phyloP scores from a whole-genome alignment of 2,113 vertebrate species.

The Proteles cristata region DNA sequence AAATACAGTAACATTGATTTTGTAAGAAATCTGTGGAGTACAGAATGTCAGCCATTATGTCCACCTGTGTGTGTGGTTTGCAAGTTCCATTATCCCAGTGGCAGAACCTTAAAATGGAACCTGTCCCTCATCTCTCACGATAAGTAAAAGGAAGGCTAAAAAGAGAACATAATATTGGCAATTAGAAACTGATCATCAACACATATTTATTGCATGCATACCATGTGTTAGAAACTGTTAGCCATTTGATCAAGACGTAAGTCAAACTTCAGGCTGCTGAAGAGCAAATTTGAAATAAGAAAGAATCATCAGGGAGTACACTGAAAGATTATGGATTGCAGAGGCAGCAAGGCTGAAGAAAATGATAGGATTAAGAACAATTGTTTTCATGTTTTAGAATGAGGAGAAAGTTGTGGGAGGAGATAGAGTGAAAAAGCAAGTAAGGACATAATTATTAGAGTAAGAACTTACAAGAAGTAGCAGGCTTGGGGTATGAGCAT shows the following conservation, averaged over 20 bases:
- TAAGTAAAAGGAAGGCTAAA: neutral
- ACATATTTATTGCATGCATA: neutral
- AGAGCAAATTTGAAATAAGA: neutral
- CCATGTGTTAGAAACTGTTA: neutral
- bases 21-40: neutral
- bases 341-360: neutral
- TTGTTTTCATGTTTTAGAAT: slow-evolving; percentile 5
- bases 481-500: neutral
- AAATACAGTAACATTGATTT: neutral
- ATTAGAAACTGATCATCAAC: neutral
- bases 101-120: neutral
- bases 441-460: neutral
- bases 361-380: neutral
- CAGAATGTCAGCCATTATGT: neutral
- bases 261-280: neutral
- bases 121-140: neutral
- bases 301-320: neutral
- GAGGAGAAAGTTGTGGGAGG: neutral
- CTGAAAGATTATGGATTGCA: neutral
- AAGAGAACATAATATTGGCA: neutral
- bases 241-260: neutral
- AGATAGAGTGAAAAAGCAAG: neutral
- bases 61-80: neutral
- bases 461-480: neutral
- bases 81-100: neutral